phyloP scores from a whole-genome alignment of 2,113 vertebrate species.

The Trichomycterus rosablanca region DNA sequence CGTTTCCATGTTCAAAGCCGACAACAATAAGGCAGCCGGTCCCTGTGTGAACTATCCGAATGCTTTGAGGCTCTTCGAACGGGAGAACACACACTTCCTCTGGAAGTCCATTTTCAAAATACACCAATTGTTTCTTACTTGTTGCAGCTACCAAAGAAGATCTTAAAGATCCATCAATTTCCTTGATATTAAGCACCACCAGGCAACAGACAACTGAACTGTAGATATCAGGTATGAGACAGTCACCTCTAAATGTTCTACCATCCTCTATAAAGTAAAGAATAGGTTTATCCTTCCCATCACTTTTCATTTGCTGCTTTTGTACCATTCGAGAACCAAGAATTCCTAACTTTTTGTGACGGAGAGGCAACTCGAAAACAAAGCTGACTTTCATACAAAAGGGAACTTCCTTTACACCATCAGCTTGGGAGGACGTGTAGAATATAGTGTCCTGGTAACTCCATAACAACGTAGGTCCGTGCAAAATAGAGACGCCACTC shows the following conservation, averaged over 20 bases:
- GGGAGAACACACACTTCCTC: conserved; percentile 78
- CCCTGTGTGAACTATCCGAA: conserved; percentile 67
- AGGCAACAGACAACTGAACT: conserved; percentile 67
- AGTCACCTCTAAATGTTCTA: conserved; percentile 52
- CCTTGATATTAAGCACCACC: conserved; percentile 58
- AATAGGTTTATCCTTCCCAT: conserved; percentile 59
- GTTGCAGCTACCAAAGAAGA: conserved; percentile 72
- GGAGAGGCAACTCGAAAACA: conserved; percentile 67
- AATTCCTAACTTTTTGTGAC: conserved; percentile 61
- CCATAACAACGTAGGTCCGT: conserved; percentile 83
- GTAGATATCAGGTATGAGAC: conserved; percentile 80
- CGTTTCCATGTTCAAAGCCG: conserved; percentile 67
- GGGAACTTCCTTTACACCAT: conserved; percentile 63
- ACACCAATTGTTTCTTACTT: conserved; percentile 76
- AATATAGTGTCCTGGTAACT: conserved; percentile 62
- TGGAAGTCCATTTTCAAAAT: conserved; percentile 75
- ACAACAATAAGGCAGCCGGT: conserved; percentile 69
- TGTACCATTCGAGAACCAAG: conserved; percentile 62
- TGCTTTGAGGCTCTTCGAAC: conserved; percentile 65
- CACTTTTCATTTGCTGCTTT: conserved; percentile 34
- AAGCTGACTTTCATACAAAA: conserved; percentile 66
- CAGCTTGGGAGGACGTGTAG: conserved; percentile 61
- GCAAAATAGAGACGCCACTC: conserved; percentile 67
- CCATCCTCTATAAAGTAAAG: conserved; percentile 66
- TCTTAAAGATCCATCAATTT: conserved; percentile 50